phyloP scores from a whole-genome alignment of 92 coral and sea anemone genomes.

The Scolanthus callimorphus region DNA sequence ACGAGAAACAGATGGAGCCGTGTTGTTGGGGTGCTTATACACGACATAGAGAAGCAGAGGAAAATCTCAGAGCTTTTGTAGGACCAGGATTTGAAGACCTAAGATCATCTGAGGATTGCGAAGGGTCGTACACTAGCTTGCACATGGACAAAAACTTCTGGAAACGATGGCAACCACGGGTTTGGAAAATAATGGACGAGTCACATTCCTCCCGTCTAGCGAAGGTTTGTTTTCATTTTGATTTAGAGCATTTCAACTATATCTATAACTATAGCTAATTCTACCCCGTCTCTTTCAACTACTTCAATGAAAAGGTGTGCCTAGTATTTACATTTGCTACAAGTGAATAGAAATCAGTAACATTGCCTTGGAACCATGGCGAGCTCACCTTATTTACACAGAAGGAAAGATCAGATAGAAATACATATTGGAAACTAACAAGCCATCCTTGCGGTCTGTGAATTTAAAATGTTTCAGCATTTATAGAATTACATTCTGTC shows the following conservation, averaged over 20 bases:
- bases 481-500: too few species aligned
- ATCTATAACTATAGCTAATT: too few species aligned
- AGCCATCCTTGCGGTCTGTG: too few species aligned
- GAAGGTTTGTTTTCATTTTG: slow-evolving; percentile 68
- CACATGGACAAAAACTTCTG: slow-evolving; percentile 47
- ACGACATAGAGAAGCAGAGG: slow-evolving; percentile 83
- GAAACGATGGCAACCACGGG: slow-evolving; percentile 62
- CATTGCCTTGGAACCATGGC: too few species aligned
- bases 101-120: slow-evolving; percentile 9
- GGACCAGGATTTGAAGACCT: slow-evolving; percentile 82
- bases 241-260: too few species aligned
- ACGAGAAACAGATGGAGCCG: slow-evolving; percentile 91
- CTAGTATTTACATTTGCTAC: too few species aligned
- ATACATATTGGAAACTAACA: too few species aligned
- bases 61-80: slow-evolving; percentile 78
- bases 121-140: slow-evolving; percentile 31
- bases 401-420: too few species aligned
- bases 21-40: slow-evolving; percentile 90
- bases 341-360: too few species aligned
- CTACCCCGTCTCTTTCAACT: too few species aligned
- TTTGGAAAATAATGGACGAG: slow-evolving; percentile 76
- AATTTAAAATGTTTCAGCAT: too few species aligned
- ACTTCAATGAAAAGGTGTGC: background rate
- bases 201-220: slow-evolving; percentile 80
- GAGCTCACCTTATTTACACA: too few species aligned